Evolutionary conservation across 35 echinoderm and acorn worm species (phyloP), one percentile per base, ranked within the genome.

Genomic region (Lytechinus variegatus): DNA sequence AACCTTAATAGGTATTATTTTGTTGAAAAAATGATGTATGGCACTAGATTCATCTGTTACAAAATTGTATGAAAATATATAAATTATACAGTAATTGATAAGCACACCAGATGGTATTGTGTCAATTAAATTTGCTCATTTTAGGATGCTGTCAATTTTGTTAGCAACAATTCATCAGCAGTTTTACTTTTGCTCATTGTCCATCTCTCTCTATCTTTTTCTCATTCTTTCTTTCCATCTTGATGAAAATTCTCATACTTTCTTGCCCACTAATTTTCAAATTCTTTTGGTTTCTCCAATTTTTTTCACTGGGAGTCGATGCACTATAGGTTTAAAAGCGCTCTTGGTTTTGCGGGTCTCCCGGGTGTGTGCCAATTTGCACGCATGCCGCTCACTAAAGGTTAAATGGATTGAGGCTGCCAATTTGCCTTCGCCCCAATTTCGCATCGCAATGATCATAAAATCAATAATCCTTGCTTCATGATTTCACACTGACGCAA

Each of bases 381-480:
- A 79, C 66, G 66, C 14, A n/a, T 79, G 66, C 66, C 66, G 66
- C 66, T 79, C 66, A 79, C 66, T 21, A 79, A 79, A 79, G 66
- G 66, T 79, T 79, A 79, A 79, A 79, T 79, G 66, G 66, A 79
- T 79, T 79, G 66, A 79, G 66, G 66, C 66, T 79, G 66, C 66
- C 66, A 79, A 79, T 79, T 79, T 79, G 66, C 66, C 66, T n/a
- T 79, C 66, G 66, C n/a, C 66, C 66, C 66, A 79, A 79, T 79
- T 79, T 79, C 14, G 19, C 66, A 79, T 79, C 14, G 66, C 66
- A 79, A 79, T 79, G 66, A 79, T 79, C 66, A 79, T 4, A 79
- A 79, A 79, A 79, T 79, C 66, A 79, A 79, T 79, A 79, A 79
- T 79, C 66, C 66, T 79, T 79, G 66, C 66, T 79, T 79, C 66